Percentiles rank a stretch among this genome's conserved stretches.
Evolutionary conservation across 64 coral and sea anemone genomes (phyloP).

Genomic region (Anthopleura sola): DNA sequence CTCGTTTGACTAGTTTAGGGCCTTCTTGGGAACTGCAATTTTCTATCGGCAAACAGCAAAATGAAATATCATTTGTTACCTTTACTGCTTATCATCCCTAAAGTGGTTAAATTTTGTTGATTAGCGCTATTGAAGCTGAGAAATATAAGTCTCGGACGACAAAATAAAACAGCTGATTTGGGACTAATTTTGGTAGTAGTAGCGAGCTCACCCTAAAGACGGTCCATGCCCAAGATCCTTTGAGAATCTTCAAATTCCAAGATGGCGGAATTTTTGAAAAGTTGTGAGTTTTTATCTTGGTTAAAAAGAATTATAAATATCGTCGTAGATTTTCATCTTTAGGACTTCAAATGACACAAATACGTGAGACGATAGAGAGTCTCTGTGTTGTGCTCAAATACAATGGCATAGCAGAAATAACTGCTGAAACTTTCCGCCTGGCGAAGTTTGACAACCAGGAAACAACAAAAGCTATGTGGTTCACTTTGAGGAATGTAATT

Average conservation of each 20-base stretch:
- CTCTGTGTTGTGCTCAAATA: constrained; percentile 67
- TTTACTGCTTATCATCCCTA: no score
- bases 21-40: not conserved
- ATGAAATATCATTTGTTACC: no score
- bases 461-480: constrained; percentile 79
- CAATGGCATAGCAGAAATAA: constrained; percentile 38
- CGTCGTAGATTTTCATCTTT: not conserved
- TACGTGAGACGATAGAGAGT: constrained; percentile 87
- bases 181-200: no score
- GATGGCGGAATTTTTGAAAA: constrained; percentile 41
- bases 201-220: no score
- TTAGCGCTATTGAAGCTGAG: no score
- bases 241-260: constrained; percentile 11
- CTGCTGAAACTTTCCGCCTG: constrained; percentile 78
- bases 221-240: not conserved
- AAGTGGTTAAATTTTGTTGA: no score
- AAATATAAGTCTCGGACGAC: no score
- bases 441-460: constrained; percentile 90
- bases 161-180: no score
- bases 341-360: constrained; percentile 51
- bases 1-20: not conserved
- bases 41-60: not conserved
- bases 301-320: not conserved
- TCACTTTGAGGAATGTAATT: constrained; percentile 26
- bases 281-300: not conserved